phyloP scores from a whole-genome alignment of 2,797 vertebrate genomes.

The Syngnathus rostellatus region DNA sequence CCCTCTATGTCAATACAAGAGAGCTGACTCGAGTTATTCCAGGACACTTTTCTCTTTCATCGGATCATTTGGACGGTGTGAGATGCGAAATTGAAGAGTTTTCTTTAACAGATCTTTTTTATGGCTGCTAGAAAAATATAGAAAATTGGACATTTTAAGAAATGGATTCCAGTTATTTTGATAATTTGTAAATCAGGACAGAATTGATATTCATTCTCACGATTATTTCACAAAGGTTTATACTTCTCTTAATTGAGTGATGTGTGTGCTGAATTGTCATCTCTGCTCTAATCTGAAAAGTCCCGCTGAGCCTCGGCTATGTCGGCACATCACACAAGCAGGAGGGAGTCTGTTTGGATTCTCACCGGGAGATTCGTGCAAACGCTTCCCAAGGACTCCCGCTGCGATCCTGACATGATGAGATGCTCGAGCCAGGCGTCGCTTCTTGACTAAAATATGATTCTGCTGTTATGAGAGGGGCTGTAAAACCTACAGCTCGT shows the following conservation, averaged over 20 bases:
- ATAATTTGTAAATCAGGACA: too few relatives aligned
- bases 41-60: not conserved
- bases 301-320: constrained; percentile 35
- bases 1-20: not conserved
- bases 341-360: constrained; percentile 27
- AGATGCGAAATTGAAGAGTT: not conserved
- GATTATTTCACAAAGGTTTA: not conserved
- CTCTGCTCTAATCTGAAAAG: constrained; percentile 24
- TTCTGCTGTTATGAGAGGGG: not conserved
- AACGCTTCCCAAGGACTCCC: not conserved
- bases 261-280: constrained; percentile 23
- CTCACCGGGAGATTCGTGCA: constrained; percentile 31
- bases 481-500: not conserved
- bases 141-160: not conserved
- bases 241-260: not conserved
- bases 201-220: too few relatives aligned
- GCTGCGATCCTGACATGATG: not conserved
- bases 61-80: not conserved
- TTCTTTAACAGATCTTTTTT: constrained; percentile 1
- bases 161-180: too few relatives aligned
- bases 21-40: not conserved
- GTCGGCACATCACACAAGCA: constrained; percentile 46
- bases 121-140: not conserved
- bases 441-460: not conserved
- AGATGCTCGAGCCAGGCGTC: not conserved